Conservation (phyloP, 53 echinoderm and acorn worm genomes). For the Echinometra lucunter region DNA sequence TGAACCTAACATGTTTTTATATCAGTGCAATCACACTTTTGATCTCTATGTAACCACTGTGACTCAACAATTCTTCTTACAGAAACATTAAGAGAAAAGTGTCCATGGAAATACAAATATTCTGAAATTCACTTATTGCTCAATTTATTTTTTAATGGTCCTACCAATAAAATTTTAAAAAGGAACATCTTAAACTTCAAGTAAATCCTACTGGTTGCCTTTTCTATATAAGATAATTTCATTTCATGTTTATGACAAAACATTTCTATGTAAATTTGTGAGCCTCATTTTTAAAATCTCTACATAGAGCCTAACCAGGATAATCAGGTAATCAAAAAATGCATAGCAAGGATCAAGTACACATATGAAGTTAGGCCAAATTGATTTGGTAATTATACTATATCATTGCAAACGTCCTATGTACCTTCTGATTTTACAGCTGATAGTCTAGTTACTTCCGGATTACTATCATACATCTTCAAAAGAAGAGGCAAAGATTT, state of each 20-base stretch:
- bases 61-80: too few relatives aligned
- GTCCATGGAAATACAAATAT: too few relatives aligned
- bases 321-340: background rate
- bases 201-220: too few relatives aligned
- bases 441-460: background rate
- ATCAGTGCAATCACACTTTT: background rate
- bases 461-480: background rate
- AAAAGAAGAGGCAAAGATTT: constrained; percentile 1
- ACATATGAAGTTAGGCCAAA: background rate
- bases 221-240: too few relatives aligned
- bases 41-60: background rate
- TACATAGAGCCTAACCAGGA: too few relatives aligned
- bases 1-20: background rate
- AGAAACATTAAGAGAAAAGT: too few relatives aligned
- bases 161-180: too few relatives aligned
- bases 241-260: background rate
- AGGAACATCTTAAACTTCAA: too few relatives aligned
- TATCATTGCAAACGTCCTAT: background rate
- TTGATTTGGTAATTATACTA: background rate
- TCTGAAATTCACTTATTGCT: too few relatives aligned
- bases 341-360: background rate
- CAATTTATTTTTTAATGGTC: too few relatives aligned
- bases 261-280: background rate
- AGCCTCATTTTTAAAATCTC: too few relatives aligned
- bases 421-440: background rate